These are phyloP conservation scores for Drepanosiphum platanoidis DNA, from an alignment of 2,888 invertebrate species.

Conservation along the genomic window DNA sequence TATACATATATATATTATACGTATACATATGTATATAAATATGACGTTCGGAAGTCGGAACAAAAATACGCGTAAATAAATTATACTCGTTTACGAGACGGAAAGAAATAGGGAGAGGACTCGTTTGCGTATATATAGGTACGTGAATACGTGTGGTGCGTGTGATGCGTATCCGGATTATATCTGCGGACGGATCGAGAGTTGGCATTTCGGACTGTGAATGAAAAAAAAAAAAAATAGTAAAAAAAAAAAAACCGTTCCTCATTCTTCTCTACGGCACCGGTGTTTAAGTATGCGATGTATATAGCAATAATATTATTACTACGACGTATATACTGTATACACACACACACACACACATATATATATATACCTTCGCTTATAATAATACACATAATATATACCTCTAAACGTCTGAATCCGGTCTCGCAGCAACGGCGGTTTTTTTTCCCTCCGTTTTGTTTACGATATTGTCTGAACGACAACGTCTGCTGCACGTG, in stretches of 20 bases:
- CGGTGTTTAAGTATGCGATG: not conserved
- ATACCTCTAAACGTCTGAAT: not conserved
- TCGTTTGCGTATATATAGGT: not conserved
- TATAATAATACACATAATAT: not conserved
- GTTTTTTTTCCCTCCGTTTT: not conserved
- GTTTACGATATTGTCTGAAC: not conserved
- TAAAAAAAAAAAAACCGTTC: not conserved
- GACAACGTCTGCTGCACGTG: not conserved
- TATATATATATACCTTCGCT: not conserved
- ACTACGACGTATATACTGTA: not conserved
- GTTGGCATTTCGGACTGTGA: not conserved
- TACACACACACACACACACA: too few species aligned
- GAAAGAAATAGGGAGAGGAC: not conserved
- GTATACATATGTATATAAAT: too few species aligned
- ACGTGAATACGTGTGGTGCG: not conserved
- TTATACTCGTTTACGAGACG: not conserved
- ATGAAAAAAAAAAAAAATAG: not conserved
- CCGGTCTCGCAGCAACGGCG: not conserved
- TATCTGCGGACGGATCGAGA: not conserved
- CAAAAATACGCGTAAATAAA: not conserved
- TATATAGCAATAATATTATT: not conserved
- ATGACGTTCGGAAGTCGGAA: conserved; percentile 9
- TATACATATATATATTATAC: too few species aligned
- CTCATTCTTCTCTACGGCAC: not conserved
- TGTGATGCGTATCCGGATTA: not conserved